These are phyloP conservation scores for Geotrypetes seraphini DNA, from an alignment of 2,797 vertebrate genomes.

Conservation along the genomic window DNA sequence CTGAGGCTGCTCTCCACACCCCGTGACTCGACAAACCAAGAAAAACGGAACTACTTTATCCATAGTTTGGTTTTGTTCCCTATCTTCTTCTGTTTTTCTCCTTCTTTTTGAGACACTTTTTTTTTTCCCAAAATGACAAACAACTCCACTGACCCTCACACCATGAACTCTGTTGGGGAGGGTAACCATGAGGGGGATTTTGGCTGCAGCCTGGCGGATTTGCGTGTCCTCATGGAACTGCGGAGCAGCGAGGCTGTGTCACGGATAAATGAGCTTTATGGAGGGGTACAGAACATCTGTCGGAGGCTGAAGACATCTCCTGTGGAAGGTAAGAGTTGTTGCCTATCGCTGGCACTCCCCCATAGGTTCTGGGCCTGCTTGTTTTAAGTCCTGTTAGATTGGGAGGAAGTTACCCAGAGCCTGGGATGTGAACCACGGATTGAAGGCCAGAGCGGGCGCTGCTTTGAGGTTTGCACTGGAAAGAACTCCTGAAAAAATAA, in stretches of 20 bases:
- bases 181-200: conserved; percentile 77
- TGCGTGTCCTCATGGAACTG: conserved; percentile 84
- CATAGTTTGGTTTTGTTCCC: too few relatives aligned
- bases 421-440: too few relatives aligned
- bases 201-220: conserved; percentile 67
- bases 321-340: conserved; percentile 71
- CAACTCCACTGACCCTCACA: conserved; percentile 76
- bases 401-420: too few relatives aligned
- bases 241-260: conserved; percentile 68
- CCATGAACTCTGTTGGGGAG: conserved; percentile 72
- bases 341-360: background rate
- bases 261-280: conserved; percentile 64
- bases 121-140: conserved; percentile 71
- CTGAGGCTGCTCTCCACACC: too few relatives aligned
- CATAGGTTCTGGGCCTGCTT: background rate
- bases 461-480: too few relatives aligned
- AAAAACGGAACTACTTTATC: too few relatives aligned
- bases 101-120: too few relatives aligned
- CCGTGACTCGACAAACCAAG: too few relatives aligned
- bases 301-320: conserved; percentile 81
- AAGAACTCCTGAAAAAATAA: too few relatives aligned
- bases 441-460: too few relatives aligned
- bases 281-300: conserved; percentile 76
- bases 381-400: too few relatives aligned
- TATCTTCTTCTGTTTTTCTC: too few relatives aligned